Conservation (phyloP, 2,797 vertebrate species). For the Phoebastria nigripes region DNA sequence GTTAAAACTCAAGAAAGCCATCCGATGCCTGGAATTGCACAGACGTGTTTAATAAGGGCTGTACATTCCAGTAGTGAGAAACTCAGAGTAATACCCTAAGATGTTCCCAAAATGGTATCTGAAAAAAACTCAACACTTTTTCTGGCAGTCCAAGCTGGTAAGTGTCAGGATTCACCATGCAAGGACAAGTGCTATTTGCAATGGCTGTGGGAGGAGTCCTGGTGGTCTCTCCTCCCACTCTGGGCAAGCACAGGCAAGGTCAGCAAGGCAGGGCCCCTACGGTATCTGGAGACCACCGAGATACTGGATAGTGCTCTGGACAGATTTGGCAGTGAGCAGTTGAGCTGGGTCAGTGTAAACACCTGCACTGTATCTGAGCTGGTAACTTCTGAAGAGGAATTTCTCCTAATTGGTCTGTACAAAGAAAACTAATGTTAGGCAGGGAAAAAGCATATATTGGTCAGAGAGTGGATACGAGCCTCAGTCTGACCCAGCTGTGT, state of each 20-base stretch:
- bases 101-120: background rate
- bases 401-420: constrained; percentile 70
- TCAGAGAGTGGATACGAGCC: constrained; percentile 54
- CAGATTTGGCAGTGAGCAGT: background rate
- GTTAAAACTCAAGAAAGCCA: background rate
- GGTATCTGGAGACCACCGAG: background rate
- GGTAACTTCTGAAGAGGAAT: constrained; percentile 57
- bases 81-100: background rate
- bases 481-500: constrained; percentile 58
- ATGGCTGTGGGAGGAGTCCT: background rate
- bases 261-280: background rate
- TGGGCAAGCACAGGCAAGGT: background rate
- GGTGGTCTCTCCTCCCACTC: background rate
- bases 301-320: background rate
- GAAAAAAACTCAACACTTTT: background rate
- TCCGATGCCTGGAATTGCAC: background rate
- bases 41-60: background rate
- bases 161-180: background rate
- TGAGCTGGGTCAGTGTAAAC: background rate
- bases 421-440: constrained; percentile 18
- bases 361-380: background rate
- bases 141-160: background rate
- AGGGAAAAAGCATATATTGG: background rate
- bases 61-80: background rate
- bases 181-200: background rate